Evolutionary conservation across 2,797 vertebrate genomes (phyloP).

Genomic region (Ispidina lecontei): DNA sequence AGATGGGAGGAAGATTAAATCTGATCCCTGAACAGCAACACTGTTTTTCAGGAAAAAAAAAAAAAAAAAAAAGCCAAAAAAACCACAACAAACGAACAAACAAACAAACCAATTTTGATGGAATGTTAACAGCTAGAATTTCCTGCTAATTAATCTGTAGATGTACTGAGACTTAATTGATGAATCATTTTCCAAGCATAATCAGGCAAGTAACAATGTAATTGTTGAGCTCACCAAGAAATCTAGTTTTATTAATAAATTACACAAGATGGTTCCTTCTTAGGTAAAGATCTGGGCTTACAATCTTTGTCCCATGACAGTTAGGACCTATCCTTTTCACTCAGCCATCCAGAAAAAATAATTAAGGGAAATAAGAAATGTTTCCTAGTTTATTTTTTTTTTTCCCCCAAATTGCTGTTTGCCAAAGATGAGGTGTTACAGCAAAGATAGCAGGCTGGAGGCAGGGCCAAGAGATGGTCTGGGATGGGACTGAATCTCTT

Average conservation of each 20-base stretch:
- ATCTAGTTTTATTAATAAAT: not conserved
- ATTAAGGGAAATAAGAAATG: not conserved
- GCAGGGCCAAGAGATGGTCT: not conserved
- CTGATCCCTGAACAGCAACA: not conserved
- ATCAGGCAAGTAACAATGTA: not conserved
- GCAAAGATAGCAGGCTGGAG: not conserved
- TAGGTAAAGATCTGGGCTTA: not conserved
- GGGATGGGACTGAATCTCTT: not conserved
- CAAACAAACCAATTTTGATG: not conserved
- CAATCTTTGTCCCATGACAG: not conserved
- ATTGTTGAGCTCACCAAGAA: not conserved
- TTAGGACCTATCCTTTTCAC: not conserved
- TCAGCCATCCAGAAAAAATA: not conserved
- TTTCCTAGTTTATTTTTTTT: not conserved
- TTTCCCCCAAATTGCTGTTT: not conserved
- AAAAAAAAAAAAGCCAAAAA: no score
- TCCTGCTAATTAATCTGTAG: conserved; percentile 15
- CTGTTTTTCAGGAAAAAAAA: not conserved
- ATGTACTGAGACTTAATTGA: not conserved
- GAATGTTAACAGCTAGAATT: not conserved
- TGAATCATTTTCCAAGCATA: conserved; percentile 1
- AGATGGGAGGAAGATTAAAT: not conserved
- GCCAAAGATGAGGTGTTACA: not conserved
- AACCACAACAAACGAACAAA: no score
- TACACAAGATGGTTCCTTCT: not conserved